phyloP scores from a whole-genome alignment of 2,113 vertebrate genomes.

The Bostrychus sinensis region DNA sequence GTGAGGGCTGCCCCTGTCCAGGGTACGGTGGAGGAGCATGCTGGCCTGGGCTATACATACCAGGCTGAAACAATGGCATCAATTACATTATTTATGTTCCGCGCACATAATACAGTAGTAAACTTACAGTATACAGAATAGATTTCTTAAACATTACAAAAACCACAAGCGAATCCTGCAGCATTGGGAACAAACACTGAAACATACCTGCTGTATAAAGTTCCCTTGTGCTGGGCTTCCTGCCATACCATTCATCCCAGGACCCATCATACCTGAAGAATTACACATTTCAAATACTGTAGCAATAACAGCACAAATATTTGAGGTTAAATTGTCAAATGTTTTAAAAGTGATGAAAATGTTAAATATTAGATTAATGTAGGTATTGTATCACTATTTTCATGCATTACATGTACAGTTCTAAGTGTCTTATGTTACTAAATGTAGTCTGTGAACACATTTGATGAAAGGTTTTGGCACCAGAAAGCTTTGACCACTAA shows the following conservation, averaged over 20 bases:
- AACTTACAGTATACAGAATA: background rate
- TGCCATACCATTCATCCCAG: conserved; percentile 89
- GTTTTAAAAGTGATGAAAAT: conserved; percentile 20
- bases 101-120: background rate
- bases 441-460: conserved; percentile 21
- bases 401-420: conserved; percentile 52
- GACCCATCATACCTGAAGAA: conserved; percentile 88
- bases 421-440: conserved; percentile 16
- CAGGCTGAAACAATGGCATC: conserved; percentile 79
- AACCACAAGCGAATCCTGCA: background rate
- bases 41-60: conserved; percentile 88
- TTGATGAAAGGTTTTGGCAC: conserved; percentile 11
- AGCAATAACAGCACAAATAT: background rate
- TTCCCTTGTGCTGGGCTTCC: conserved; percentile 88
- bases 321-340: background rate
- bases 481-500: conserved; percentile 36
- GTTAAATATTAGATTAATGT: conserved; percentile 38
- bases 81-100: background rate
- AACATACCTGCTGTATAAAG: conserved; percentile 91
- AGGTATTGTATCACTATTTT: conserved; percentile 47
- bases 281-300: conserved; percentile 18
- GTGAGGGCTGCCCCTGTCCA: conserved; percentile 86
- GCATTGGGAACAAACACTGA: background rate
- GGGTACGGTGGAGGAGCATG: conserved; percentile 96
- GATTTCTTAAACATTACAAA: background rate